A percentile compares a stretch with the other conserved stretches of the same genome.
Evolutionary conservation across 2,797 vertebrate genomes (phyloP).

Genomic region (Synaphobranchus kaupii): DNA sequence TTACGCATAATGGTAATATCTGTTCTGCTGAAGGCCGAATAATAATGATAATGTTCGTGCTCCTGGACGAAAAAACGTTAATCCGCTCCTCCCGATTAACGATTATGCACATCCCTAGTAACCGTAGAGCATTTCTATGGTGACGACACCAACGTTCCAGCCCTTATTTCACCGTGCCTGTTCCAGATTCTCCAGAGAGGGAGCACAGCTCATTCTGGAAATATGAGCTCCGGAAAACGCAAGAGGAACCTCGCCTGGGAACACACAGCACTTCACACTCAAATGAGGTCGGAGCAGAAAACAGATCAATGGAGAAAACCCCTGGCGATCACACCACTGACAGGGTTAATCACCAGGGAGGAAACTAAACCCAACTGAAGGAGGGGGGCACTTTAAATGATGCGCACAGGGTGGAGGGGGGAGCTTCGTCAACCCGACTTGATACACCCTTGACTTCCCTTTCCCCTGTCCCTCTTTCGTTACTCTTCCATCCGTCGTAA

Average conservation of each 20-base stretch:
- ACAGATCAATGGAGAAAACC: constrained; percentile 27
- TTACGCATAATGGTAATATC: no score
- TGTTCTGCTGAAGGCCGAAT: no score
- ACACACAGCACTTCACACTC: constrained; percentile 19
- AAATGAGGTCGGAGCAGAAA: constrained; percentile 4
- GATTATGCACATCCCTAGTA: no score
- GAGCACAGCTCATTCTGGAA: constrained; percentile 6
- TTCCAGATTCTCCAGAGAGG: constrained; percentile 27
- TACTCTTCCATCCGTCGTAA: background rate
- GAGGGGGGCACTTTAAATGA: background rate
- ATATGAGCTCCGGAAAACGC: constrained; percentile 5
- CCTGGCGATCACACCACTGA: constrained; percentile 17
- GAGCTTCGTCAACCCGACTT: background rate
- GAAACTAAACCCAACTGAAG: background rate
- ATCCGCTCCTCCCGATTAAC: no score
- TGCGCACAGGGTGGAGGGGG: background rate
- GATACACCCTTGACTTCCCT: background rate
- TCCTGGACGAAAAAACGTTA: no score
- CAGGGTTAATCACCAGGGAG: constrained; percentile 15
- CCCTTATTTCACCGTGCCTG: constrained; percentile 30
- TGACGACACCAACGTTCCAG: background rate
- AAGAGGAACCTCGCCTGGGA: constrained; percentile 13
- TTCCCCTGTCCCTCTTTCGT: background rate
- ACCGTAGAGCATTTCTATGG: no score
- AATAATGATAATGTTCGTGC: no score